Evolutionary conservation across 30 jellyfish, hydroid and myxozoan species (phyloP).

Genomic region (Cassiopea xamachana): DNA sequence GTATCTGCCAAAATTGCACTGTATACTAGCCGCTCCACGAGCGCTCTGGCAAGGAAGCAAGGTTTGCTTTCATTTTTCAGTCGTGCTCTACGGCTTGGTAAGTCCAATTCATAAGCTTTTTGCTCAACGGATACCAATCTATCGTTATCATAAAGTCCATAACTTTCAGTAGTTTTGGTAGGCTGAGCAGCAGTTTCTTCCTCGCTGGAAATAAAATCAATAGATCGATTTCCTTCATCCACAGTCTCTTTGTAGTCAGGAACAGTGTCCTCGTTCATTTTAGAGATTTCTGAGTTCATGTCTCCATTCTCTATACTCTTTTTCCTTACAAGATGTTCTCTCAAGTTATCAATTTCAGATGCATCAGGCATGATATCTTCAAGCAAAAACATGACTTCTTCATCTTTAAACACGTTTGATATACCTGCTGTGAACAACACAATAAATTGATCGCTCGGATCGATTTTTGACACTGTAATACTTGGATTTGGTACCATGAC

Average conservation of each 20-base stretch:
- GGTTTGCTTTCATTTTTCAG: slow-evolving; percentile 53
- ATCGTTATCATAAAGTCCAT: neutral
- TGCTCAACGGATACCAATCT: neutral
- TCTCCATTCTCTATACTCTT: neutral
- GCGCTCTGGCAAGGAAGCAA: slow-evolving; percentile 59
- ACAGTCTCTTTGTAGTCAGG: neutral
- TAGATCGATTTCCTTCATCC: neutral
- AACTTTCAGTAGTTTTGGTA: neutral
- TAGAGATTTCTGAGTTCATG: neutral
- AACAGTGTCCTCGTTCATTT: neutral
- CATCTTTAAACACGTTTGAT: slow-evolving; percentile 71
- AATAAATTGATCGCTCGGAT: slow-evolving; percentile 50
- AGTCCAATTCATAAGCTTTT: neutral
- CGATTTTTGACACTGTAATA: slow-evolving; percentile 7
- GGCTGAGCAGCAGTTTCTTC: neutral
- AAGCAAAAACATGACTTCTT: slow-evolving; percentile 69
- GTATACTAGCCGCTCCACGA: slow-evolving; percentile 57
- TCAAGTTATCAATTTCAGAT: slow-evolving; percentile 41
- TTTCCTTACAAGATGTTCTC: slow-evolving; percentile 29
- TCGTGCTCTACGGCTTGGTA: neutral
- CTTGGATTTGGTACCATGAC: slow-evolving; percentile 47
- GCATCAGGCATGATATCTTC: slow-evolving; percentile 76
- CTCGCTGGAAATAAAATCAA: neutral
- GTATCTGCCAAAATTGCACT: slow-evolving; percentile 75
- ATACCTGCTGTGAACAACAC: slow-evolving; percentile 59